A percentile compares a stretch with the other conserved stretches of the same genome.
Conservation (phyloP, 1,140 invertebrate species). For the Rhyzopertha dominica region DNA sequence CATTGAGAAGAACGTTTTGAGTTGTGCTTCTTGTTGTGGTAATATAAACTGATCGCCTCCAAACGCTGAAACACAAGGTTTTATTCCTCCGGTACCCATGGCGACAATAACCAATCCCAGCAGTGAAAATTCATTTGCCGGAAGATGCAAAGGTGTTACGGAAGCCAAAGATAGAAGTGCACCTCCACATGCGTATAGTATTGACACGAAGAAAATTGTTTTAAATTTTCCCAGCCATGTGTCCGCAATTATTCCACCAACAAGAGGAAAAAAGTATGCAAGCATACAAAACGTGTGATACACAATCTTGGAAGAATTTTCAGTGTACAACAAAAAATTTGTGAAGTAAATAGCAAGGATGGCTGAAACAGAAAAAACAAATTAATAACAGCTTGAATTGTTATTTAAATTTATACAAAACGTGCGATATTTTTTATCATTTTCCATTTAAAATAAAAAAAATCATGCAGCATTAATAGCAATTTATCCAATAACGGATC, state of each 20-base stretch:
- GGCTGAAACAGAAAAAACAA: too few species aligned
- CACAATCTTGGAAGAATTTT: conserved; percentile 63
- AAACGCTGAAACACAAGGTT: conserved; percentile 92
- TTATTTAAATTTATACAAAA: too few species aligned
- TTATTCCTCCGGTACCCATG: conserved; percentile 90
- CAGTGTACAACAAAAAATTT: conserved; percentile 56
- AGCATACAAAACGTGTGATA: conserved; percentile 75
- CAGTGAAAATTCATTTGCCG: conserved; percentile 58
- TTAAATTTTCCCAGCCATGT: conserved; percentile 75
- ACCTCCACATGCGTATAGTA: conserved; percentile 81
- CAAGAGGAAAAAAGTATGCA: conserved; percentile 76
- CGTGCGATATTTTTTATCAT: too few species aligned
- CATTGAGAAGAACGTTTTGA: conserved; percentile 79
- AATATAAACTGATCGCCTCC: conserved; percentile 89
- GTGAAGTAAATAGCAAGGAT: conserved; percentile 72
- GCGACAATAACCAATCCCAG: conserved; percentile 74
- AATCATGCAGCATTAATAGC: too few species aligned
- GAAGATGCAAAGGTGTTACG: conserved; percentile 49
- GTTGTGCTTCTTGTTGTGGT: conserved; percentile 65
- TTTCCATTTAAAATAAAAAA: too few species aligned
- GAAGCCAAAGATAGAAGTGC: conserved; percentile 65
- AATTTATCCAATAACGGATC: too few species aligned
- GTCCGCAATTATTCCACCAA: conserved; percentile 82
- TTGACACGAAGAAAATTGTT: conserved; percentile 79
- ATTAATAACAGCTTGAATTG: too few species aligned